Evolutionary conservation across 2,888 invertebrate species (phyloP).

Genomic region (Cabera pusaria): DNA sequence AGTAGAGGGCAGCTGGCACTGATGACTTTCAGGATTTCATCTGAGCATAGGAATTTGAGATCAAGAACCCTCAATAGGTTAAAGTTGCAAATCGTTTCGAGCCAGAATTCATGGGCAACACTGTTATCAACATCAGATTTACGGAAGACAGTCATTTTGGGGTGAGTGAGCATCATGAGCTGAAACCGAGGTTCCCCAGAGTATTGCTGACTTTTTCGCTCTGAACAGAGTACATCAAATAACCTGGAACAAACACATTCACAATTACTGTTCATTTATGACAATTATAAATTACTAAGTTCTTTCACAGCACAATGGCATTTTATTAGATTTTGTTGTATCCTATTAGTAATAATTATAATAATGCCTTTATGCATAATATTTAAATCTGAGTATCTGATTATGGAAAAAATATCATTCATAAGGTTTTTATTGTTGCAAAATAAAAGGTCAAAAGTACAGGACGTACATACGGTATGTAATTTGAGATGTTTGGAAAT

Average conservation of each 20-base stretch:
- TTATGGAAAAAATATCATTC: too few relatives aligned
- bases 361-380: too few relatives aligned
- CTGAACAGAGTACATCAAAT: slow-evolving; percentile 78
- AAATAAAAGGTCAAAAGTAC: too few relatives aligned
- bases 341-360: too few relatives aligned
- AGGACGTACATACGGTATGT: too few relatives aligned
- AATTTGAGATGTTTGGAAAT: too few relatives aligned
- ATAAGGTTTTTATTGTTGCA: too few relatives aligned
- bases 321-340: too few relatives aligned
- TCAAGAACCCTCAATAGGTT: slow-evolving; percentile 67
- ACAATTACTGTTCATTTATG: too few relatives aligned
- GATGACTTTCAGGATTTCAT: slow-evolving; percentile 73
- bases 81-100: slow-evolving; percentile 60
- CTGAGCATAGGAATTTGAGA: slow-evolving; percentile 77
- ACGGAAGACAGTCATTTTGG: slow-evolving; percentile 70
- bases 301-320: too few relatives aligned
- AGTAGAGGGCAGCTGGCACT: slow-evolving; percentile 62
- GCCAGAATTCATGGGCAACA: slow-evolving; percentile 71
- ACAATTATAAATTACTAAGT: too few relatives aligned
- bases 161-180: slow-evolving; percentile 69
- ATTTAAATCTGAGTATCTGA: too few relatives aligned
- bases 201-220: slow-evolving; percentile 68
- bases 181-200: slow-evolving; percentile 72
- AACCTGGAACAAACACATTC: slow-evolving; percentile 69
- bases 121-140: slow-evolving; percentile 74